A percentile compares a stretch with the other conserved stretches of the same genome.
Evolutionary conservation across 2,113 vertebrate species (phyloP).

Genomic region (Anoplopoma fimbria): DNA sequence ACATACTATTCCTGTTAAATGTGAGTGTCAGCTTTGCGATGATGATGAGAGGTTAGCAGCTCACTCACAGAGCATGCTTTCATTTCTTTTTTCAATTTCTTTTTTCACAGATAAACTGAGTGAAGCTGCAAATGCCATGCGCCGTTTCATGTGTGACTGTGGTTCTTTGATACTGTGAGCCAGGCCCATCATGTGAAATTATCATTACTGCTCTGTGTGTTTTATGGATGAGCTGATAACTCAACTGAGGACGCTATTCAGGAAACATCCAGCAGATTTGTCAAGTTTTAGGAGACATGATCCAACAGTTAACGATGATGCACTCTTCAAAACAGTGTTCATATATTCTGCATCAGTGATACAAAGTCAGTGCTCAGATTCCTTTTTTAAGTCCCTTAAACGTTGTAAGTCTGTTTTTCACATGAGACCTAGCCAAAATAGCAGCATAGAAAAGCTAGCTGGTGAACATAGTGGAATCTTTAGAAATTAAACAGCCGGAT

Average conservation of each 20-base stretch:
- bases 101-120: constrained; percentile 13
- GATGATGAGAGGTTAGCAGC: constrained; percentile 6
- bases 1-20: background rate
- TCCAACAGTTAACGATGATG: background rate
- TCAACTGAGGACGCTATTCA: too few species aligned
- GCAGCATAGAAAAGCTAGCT: too few species aligned
- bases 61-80: background rate
- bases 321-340: too few species aligned
- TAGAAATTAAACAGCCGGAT: too few species aligned
- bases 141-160: constrained; percentile 31
- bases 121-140: background rate
- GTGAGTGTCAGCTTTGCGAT: background rate
- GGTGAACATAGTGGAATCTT: too few species aligned
- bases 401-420: too few species aligned
- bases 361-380: too few species aligned
- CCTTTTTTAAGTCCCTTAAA: too few species aligned
- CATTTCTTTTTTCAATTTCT: background rate
- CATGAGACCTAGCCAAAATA: too few species aligned
- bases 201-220: constrained; percentile 9
- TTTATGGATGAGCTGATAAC: constrained; percentile 48
- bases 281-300: constrained; percentile 19
- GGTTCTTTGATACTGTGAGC: constrained; percentile 1
- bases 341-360: too few species aligned
- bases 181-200: constrained; percentile 5
- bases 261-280: too few species aligned